phyloP scores from a whole-genome alignment of 2,888 invertebrate genomes.

The Argynnis bischoffii region DNA sequence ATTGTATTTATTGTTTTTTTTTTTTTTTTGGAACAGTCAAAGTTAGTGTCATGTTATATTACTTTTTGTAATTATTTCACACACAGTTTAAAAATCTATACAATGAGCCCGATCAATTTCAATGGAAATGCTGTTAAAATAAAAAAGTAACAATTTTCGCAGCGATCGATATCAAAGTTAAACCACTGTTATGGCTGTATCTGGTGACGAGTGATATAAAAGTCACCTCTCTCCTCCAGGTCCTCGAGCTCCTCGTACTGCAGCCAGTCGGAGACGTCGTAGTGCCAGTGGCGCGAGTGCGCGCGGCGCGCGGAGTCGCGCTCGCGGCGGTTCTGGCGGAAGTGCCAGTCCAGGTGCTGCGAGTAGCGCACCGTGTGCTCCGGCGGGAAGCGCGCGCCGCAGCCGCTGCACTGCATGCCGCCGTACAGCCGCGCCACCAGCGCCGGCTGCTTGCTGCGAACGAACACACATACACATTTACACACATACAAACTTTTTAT shows the following conservation, averaged over 20 bases:
- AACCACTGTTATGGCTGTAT: no score
- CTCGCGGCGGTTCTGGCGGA: slow-evolving; percentile 94
- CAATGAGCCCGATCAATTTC: no score
- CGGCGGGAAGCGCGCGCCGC: slow-evolving; percentile 96
- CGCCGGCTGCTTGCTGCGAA: slow-evolving; percentile 85
- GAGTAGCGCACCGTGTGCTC: slow-evolving; percentile 95
- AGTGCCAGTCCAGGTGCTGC: slow-evolving; percentile 99
- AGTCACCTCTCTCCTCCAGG: slow-evolving; percentile 90
- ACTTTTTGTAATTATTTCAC: no score
- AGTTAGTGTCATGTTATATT: no score
- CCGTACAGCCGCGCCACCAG: slow-evolving; percentile 88
- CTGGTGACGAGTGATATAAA: no score
- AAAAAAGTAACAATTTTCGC: no score
- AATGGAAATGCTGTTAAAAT: no score
- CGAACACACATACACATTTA: background rate
- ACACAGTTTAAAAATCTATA: no score
- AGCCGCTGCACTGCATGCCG: slow-evolving; percentile 98
- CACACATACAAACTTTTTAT: no score
- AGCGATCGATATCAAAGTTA: no score
- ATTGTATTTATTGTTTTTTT: no score
- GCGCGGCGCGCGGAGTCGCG: slow-evolving; percentile 92
- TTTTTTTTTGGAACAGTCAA: no score
- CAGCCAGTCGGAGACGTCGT: slow-evolving; percentile 94
- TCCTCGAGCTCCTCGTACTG: slow-evolving; percentile 97
- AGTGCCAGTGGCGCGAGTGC: slow-evolving; percentile 94